phyloP scores from a whole-genome alignment of 2,113 vertebrate species.

The Balaeniceps rex region DNA sequence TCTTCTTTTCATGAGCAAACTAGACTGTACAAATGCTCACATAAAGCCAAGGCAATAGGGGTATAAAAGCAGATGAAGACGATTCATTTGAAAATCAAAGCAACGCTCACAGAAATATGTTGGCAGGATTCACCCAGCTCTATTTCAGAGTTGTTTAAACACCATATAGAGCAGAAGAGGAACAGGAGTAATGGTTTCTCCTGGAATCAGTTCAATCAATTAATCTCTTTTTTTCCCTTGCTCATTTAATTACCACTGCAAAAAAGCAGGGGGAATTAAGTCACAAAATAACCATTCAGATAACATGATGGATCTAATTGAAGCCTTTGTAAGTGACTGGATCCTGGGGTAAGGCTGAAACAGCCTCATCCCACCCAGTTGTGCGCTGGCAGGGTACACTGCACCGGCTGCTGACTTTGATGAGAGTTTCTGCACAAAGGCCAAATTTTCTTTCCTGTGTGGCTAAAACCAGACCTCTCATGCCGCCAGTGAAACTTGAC shows the following conservation, averaged over 20 bases:
- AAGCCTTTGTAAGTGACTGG: neutral
- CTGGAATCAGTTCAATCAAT: constrained; percentile 63
- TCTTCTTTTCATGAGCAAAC: neutral
- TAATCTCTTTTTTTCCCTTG: constrained; percentile 7
- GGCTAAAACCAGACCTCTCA: neutral
- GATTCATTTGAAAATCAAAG: constrained; percentile 62
- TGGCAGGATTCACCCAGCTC: constrained; percentile 48
- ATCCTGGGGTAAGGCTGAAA: constrained; percentile 12
- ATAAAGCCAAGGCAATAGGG: constrained; percentile 32
- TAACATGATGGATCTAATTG: constrained; percentile 50
- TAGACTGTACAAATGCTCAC: constrained; percentile 17
- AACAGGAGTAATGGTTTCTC: constrained; percentile 13
- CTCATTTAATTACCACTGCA: constrained; percentile 47
- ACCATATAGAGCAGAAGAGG: neutral
- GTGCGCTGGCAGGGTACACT: neutral
- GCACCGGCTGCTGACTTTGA: neutral
- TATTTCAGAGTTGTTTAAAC: constrained; percentile 47
- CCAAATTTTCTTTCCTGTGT: neutral
- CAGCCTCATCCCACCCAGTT: neutral
- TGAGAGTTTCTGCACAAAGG: neutral
- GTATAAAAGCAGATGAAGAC: constrained; percentile 56
- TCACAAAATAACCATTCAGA: constrained; percentile 49
- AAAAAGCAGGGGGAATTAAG: constrained; percentile 55
- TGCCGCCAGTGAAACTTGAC: rapidly evolving
- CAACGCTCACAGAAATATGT: constrained; percentile 39